Conservation (phyloP, 2,797 vertebrate genomes). For the Lithobates pipiens region DNA sequence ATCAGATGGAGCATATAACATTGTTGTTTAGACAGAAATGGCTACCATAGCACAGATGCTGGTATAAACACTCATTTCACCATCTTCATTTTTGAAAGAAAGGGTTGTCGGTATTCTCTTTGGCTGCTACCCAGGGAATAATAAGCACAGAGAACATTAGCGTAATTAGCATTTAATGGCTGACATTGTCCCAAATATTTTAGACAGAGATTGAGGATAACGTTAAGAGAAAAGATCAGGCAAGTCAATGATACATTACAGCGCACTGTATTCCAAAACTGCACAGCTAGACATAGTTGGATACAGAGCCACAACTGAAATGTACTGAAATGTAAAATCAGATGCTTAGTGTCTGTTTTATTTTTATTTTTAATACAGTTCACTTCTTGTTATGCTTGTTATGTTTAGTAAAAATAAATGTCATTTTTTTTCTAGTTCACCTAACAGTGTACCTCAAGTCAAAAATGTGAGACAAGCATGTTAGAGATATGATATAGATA, state of each 20-base stretch:
- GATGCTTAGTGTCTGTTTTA: too few species aligned
- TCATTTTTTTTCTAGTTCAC: too few species aligned
- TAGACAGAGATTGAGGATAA: conserved; percentile 53
- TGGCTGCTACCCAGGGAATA: conserved; percentile 54
- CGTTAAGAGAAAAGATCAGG: conserved; percentile 43
- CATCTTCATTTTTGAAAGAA: conserved; percentile 52
- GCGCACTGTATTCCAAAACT: conserved; percentile 17
- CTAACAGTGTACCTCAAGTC: too few species aligned
- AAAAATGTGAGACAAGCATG: too few species aligned
- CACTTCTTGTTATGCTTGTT: too few species aligned
- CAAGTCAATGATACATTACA: conserved; percentile 45
- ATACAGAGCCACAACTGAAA: background rate
- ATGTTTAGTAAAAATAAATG: too few species aligned
- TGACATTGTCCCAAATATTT: conserved; percentile 60
- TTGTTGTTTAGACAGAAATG: conserved; percentile 47
- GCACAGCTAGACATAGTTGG: conserved; percentile 31
- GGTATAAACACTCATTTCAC: conserved; percentile 54
- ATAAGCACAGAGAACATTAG: conserved; percentile 54
- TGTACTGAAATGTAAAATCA: background rate
- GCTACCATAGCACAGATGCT: conserved; percentile 54
- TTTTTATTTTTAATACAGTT: too few species aligned
- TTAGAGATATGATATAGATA: too few species aligned
- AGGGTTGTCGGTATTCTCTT: conserved; percentile 48
- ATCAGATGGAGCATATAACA: conserved; percentile 46
- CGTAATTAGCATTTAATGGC: conserved; percentile 59